phyloP scores from a whole-genome alignment of 1,140 invertebrate species.

The Branchinecta lindahli region DNA sequence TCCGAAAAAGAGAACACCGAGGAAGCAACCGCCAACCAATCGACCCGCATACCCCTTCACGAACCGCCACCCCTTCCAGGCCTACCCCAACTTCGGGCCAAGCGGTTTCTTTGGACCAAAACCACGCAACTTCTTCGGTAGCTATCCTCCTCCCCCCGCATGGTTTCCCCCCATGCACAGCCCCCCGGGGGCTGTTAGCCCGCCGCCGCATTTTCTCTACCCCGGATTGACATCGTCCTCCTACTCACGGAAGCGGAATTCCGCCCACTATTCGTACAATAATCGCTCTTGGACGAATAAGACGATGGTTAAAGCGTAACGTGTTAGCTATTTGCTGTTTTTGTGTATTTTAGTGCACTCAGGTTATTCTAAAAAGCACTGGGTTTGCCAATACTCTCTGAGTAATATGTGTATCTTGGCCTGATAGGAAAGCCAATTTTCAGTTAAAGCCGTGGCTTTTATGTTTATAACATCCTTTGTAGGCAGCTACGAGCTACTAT shows the following conservation, averaged over 20 bases:
- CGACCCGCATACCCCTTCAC: not conserved
- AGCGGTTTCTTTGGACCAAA: slow-evolving; percentile 6
- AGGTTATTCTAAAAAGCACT: not conserved
- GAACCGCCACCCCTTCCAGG: not conserved
- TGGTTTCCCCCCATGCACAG: not conserved
- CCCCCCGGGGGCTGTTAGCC: not conserved
- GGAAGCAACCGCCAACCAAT: not conserved
- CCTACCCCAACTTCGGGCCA: not conserved
- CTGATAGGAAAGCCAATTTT: not conserved
- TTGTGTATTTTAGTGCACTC: not conserved
- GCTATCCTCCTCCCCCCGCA: not conserved
- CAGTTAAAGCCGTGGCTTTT: not conserved
- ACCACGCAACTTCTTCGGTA: slow-evolving; percentile 2
- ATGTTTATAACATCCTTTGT: not conserved
- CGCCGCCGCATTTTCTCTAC: not conserved
- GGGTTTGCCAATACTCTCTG: not conserved
- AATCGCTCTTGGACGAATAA: not conserved
- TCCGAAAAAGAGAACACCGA: not conserved
- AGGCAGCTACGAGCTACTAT: not conserved
- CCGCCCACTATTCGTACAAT: not conserved
- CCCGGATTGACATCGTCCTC: not conserved
- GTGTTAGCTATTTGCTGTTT: not conserved
- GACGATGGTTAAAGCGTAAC: not conserved
- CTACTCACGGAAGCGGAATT: not conserved
- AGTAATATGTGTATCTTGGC: not conserved